A percentile compares a stretch with the other conserved stretches of the same genome.
phyloP scores from a whole-genome alignment of 2,888 invertebrate species.

The Synanthedon myopaeformis region DNA sequence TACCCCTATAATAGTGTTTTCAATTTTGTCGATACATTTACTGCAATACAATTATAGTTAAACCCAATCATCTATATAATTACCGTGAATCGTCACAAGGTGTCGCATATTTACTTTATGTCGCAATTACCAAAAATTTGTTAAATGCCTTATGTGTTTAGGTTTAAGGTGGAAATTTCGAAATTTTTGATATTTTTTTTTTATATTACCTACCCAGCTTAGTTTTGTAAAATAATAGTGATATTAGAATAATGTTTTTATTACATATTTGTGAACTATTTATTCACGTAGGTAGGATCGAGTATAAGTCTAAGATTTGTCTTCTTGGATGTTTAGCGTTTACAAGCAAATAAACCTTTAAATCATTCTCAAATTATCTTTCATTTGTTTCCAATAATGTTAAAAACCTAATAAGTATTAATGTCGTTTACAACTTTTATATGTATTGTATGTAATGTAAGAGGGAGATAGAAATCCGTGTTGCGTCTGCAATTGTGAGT shows the following conservation, averaged over 20 bases:
- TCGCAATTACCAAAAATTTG: conserved; percentile 21
- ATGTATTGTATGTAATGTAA: no score
- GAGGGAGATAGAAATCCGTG: no score
- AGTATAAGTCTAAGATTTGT: conserved; percentile 49
- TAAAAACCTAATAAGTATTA: no score
- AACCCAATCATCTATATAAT: no score
- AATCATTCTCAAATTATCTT: no score
- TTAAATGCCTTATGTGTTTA: conserved; percentile 18
- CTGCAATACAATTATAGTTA: not conserved
- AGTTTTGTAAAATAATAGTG: conserved; percentile 57
- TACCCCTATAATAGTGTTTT: not conserved
- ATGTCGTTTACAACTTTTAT: no score
- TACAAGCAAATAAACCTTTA: conserved; percentile 53
- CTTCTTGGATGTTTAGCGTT: conserved; percentile 60
- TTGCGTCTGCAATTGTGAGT: no score
- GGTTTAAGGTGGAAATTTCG: conserved; percentile 18
- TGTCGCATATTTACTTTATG: not conserved
- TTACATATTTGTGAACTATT: conserved; percentile 57
- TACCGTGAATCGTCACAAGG: no score
- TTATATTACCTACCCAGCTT: conserved; percentile 10
- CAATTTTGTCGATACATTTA: not conserved
- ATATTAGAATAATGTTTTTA: conserved; percentile 60
- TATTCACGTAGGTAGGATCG: conserved; percentile 57
- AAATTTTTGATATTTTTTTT: conserved; percentile 16
- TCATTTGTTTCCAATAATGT: no score